Conservation (phyloP, 2,888 invertebrate genomes). For the Microctonus hyperodae region DNA sequence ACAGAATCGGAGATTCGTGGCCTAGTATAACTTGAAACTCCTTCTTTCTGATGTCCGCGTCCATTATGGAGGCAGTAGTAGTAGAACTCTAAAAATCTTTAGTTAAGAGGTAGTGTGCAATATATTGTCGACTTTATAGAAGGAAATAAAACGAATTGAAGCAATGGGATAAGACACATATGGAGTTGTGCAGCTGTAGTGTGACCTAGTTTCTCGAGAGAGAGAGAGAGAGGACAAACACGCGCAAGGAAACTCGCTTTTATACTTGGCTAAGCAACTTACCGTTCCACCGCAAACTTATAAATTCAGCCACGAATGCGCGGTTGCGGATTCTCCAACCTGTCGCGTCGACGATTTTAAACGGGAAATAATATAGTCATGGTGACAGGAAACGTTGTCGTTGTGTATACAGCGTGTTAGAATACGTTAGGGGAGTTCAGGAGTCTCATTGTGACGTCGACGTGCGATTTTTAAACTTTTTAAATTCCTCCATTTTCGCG, state of each 20-base stretch:
- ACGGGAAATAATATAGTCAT: conserved; percentile 9
- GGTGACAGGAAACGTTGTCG: neutral
- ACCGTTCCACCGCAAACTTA: conserved; percentile 12
- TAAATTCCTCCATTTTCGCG: neutral
- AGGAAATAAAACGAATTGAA: conserved; percentile 27
- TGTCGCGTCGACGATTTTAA: neutral
- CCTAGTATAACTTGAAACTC: neutral
- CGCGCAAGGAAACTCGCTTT: conserved; percentile 18
- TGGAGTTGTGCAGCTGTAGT: conserved; percentile 7
- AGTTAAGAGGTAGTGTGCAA: conserved; percentile 18
- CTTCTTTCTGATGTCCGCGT: neutral
- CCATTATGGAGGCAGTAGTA: conserved; percentile 13
- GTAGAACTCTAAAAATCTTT: conserved; percentile 22
- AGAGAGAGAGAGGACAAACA: too few relatives aligned
- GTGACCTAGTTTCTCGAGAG: conserved; percentile 30
- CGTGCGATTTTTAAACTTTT: conserved; percentile 6
- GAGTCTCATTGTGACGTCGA: neutral
- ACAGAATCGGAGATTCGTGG: neutral
- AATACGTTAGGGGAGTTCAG: neutral
- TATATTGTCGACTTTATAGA: neutral
- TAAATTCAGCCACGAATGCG: conserved; percentile 17
- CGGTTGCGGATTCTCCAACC: neutral
- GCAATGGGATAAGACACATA: conserved; percentile 19
- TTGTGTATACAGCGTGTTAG: neutral
- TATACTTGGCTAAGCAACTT: conserved; percentile 26